Conservation (phyloP, 2,888 invertebrate species). For the Phytoseiulus persimilis region DNA sequence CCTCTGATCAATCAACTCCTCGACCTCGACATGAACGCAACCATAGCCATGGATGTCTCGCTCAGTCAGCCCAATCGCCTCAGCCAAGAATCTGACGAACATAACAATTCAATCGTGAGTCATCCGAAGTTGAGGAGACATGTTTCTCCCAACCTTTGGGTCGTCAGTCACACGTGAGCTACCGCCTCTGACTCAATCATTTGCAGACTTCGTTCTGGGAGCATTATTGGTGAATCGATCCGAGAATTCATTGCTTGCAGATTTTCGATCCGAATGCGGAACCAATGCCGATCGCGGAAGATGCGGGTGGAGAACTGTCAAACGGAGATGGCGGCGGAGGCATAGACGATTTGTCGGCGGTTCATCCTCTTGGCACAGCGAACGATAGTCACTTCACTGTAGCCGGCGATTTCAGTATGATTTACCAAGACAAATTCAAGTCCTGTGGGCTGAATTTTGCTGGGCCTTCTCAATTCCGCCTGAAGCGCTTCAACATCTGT, state of each 20-base stretch:
- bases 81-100: not conserved
- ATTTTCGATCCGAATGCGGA: conserved; percentile 35
- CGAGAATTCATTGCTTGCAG: not conserved
- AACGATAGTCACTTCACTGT: not conserved
- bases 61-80: not conserved
- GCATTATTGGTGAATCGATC: not conserved
- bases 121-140: not conserved
- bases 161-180: too few species aligned
- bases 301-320: not conserved
- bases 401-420: not conserved
- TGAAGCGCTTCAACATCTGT: conserved; percentile 25
- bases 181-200: too few species aligned
- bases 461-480: conserved; percentile 8
- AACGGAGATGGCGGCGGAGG: not conserved
- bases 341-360: not conserved
- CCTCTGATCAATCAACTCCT: not conserved
- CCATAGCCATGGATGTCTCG: not conserved
- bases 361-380: not conserved
- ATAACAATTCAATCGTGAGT: not conserved
- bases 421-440: conserved; percentile 14
- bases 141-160: too few species aligned
- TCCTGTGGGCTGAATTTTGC: conserved; percentile 19
- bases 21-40: conserved; percentile 17
- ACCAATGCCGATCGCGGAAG: conserved; percentile 15
- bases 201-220: not conserved